Evolutionary conservation across 2,113 vertebrate species (phyloP).

Genomic region (Melanostigma gelatinosum): DNA sequence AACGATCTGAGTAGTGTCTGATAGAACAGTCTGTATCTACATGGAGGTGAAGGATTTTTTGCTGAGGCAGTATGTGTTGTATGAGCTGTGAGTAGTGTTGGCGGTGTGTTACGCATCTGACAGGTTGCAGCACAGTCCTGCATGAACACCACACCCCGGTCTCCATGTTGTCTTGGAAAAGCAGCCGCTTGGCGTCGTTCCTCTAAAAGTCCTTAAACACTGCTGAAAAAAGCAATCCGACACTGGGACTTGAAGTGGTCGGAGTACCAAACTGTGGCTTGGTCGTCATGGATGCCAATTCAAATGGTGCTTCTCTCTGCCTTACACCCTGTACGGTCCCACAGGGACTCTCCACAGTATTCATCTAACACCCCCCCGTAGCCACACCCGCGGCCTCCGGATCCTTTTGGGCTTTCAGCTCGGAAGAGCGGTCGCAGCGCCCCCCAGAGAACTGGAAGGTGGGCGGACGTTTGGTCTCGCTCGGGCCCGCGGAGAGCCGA

Average conservation of each 20-base stretch:
- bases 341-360: slow-evolving; percentile 3
- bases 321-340: slow-evolving; percentile 40
- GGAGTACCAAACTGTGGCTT: not conserved
- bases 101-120: slow-evolving; percentile 13
- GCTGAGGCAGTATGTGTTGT: slow-evolving; percentile 13
- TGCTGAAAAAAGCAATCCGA: not conserved
- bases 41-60: slow-evolving; percentile 17
- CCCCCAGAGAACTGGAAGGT: not conserved
- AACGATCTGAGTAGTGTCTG: not conserved
- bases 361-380: not conserved
- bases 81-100: not conserved
- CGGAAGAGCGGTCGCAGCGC: too few relatives aligned
- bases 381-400: not conserved
- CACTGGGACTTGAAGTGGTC: not conserved
- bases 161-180: slow-evolving; percentile 27
- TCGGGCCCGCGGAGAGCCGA: not conserved
- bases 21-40: not conserved
- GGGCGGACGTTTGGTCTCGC: not conserved
- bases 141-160: not conserved
- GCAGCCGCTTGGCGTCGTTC: not conserved
- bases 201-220: not conserved
- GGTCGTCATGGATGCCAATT: not conserved
- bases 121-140: slow-evolving; percentile 10
- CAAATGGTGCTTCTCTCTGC: slow-evolving; percentile 51
- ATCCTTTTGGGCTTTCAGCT: too few relatives aligned